A percentile compares a stretch with the other conserved stretches of the same genome.
phyloP scores from a whole-genome alignment of 2,888 invertebrate genomes.

The Leptarthrus brevirostris region DNA sequence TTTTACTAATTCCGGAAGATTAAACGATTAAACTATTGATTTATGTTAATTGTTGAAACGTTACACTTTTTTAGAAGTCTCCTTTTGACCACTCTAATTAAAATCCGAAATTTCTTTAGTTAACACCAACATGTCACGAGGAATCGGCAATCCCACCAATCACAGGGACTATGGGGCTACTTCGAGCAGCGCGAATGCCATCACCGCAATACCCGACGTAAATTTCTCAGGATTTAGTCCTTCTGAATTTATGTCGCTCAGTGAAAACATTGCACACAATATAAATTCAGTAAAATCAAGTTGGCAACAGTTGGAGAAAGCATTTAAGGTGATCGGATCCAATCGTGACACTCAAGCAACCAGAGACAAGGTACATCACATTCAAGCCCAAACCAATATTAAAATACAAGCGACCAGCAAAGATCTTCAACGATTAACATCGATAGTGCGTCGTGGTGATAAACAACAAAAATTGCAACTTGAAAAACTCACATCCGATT shows the following conservation, averaged over 20 bases:
- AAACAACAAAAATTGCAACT: constrained; percentile 86
- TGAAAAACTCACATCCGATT: constrained; percentile 85
- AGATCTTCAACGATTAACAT: constrained; percentile 78
- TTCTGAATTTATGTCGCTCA: constrained; percentile 80
- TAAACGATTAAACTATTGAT: no score
- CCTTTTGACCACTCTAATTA: no score
- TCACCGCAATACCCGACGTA: constrained; percentile 72
- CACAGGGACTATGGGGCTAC: constrained; percentile 65
- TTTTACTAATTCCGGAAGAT: no score
- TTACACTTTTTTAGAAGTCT: no score
- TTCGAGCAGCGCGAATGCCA: constrained; percentile 57
- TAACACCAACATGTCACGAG: constrained; percentile 57
- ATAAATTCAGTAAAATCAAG: constrained; percentile 82
- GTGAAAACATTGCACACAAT: constrained; percentile 84
- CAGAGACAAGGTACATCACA: constrained; percentile 77
- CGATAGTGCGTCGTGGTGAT: constrained; percentile 77
- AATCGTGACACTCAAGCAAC: constrained; percentile 77
- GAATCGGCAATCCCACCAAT: constrained; percentile 59
- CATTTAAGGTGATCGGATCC: constrained; percentile 80
- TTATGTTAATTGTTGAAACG: no score
- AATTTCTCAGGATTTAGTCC: constrained; percentile 78
- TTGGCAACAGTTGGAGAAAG: constrained; percentile 77
- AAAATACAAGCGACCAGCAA: constrained; percentile 79
- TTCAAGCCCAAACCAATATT: constrained; percentile 80
- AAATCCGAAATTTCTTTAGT: neutral